Base-by-base conservation (phyloP, 2,888 invertebrate species). In the Noctua comes region DNA sequence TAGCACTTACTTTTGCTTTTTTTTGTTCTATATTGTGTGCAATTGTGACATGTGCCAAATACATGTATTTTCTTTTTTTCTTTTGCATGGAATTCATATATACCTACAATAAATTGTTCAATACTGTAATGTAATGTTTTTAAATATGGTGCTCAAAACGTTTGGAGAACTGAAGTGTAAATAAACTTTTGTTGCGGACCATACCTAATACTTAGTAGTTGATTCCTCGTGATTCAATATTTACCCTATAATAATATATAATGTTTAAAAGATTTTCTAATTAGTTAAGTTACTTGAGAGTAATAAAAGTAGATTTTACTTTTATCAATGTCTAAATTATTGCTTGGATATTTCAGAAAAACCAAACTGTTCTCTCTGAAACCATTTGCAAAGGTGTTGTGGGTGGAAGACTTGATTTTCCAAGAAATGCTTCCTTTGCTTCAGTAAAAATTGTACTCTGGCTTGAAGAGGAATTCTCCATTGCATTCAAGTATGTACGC, bases 391-490 rank as follows among this genome's bases (percentile, higher is more conserved):
- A 97, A 1, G 98, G 98, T 46, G 97, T 98, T n/a, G 98, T 98
- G 54, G 98, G 98, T 24, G 98, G 98, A 0, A 97, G 98, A 86
- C 94, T 98, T 73, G 98, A 98, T 93, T 98, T 98, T 93, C 98
- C 98, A 0, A 97, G 98, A 73, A 98, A 98, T 91, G 98, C 98
- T 13, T 98, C 98, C 0, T 98, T 98, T 96, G 98, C 98, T 2
- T 97, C 98, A 0, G 98, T 98, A 31, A 98, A 98, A 95, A 97
- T 98, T 86, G 98, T 98, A 0, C 94, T 98, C n/a, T 98, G 98
- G 98, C 98, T 98, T 97, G 98, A 98, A 95, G 98, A 98, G 86
- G 98, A 98, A 91, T 98, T 98, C 90, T 95, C 97, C 57, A 98
- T 98, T 74, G 98, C 98, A 40, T 98, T 98, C 91, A 97, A 98